Evolutionary conservation across 2,888 invertebrate genomes (phyloP), one percentile per base, ranked within the genome.

Genomic region (Megaustenia siamemsis): DNA sequence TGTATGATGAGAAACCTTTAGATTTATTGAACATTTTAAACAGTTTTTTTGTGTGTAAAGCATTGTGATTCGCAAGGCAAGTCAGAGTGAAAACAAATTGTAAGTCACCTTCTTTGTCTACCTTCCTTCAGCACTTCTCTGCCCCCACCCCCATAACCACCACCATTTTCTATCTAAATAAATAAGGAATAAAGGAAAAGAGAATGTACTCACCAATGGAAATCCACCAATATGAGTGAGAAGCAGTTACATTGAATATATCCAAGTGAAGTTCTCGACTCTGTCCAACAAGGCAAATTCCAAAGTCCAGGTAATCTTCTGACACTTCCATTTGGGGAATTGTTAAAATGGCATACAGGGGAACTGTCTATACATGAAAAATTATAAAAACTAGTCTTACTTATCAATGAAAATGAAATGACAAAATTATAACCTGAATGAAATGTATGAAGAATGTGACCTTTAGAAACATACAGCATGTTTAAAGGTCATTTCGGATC

Each of bases 211-310:
- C 85, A 93, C 93, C 93, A 77, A 89, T 85, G 28, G 79, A 79
- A 12, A 90, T 89, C n/a, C 83, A 88, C 93, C 93, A 93, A 84
- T 82, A 87, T 82, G 91, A 91, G 85, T 90, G 90, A 21, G 93
- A 92, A 21, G 90, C 87, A 15, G 93, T 91, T n/a, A 83, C 86
- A 86, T 93, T 93, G 18, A 87, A 81, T 35, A 92, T 89, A 69
- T 89, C 82, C 21, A 93, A 76, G 82, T 93, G 90, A 69, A 92
- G 83, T 53, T 91, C 90, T 18, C 92, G 80, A 21, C 88, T 86
- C 88, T 94, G 93, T 12, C 93, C 93, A 32, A 94, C 93, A 28
- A 93, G 89, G 87, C 93, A 94, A 0, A 90, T 91, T 21, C 93
- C 93, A 88, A 93, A 93, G 88, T 93, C 92, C n/a, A 94, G 85